phyloP scores from a whole-genome alignment of 2,888 invertebrate genomes.

The Muschampia plurimacula region DNA sequence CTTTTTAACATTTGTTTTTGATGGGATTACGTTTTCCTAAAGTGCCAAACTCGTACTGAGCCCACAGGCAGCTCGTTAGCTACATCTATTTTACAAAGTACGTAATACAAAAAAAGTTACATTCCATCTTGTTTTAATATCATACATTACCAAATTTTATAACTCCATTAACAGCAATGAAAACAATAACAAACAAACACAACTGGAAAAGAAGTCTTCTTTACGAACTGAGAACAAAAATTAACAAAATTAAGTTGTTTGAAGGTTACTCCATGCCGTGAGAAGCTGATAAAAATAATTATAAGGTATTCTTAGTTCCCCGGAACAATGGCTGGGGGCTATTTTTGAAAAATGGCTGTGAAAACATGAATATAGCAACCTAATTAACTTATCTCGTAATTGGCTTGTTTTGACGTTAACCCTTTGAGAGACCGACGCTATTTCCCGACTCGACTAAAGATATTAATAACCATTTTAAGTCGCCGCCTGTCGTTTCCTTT shows the following conservation, averaged over 20 bases:
- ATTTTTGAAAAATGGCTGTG: slow-evolving; percentile 44
- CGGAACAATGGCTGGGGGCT: slow-evolving; percentile 19
- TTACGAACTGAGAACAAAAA: slow-evolving; percentile 10
- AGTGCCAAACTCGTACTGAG: too few species aligned
- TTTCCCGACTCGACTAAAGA: slow-evolving; percentile 77
- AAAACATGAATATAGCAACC: slow-evolving; percentile 63
- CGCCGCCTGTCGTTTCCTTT: slow-evolving; percentile 68
- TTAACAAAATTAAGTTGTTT: slow-evolving; percentile 20
- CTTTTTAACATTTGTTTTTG: too few species aligned
- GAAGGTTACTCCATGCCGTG: slow-evolving; percentile 8
- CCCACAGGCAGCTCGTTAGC: too few species aligned
- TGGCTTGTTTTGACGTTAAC: slow-evolving; percentile 84
- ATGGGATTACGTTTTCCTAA: too few species aligned
- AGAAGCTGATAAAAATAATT: slow-evolving; percentile 26
- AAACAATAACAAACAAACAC: neutral
- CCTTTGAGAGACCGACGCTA: slow-evolving; percentile 78
- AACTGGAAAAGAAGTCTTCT: neutral
- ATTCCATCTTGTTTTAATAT: too few species aligned
- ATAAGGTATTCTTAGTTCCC: slow-evolving; percentile 13
- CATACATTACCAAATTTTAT: neutral
- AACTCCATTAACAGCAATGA: neutral
- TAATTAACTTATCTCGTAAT: slow-evolving; percentile 82
- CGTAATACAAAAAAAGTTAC: too few species aligned
- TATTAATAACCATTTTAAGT: slow-evolving; percentile 82
- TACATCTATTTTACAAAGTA: too few species aligned